Evolutionary conservation across 2,888 invertebrate genomes (phyloP), one percentile per base, ranked within the genome.

Genomic region (Brachyopa scutellaris): DNA sequence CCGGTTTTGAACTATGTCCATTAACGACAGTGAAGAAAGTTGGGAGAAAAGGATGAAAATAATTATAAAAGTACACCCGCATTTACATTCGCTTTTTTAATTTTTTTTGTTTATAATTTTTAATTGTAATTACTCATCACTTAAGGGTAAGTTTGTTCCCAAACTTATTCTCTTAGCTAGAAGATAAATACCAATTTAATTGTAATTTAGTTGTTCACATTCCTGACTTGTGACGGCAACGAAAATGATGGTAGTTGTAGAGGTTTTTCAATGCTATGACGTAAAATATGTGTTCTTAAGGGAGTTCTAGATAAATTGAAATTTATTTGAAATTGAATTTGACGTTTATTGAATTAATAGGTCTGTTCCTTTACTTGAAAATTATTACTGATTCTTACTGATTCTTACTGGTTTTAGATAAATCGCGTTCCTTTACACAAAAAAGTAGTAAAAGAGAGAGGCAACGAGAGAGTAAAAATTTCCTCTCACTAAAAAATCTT

Each of bases 171-270:
- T 36, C 33, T 61, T 61, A 15, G n/a, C 21, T 29, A n/a, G 21
- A 57, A 36, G 49, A 21, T 13, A 45, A 29, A 47, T 64, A 66
- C 57, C 66, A 57, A 61, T 45, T 76, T 61, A 61, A 45, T 36
- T 72, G 17, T 59, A 64, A 72, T 78, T 59, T 53, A 59, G n/a
- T 49, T 49, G 13, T 26, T 38, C 49, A 13, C 8, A 40, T 21
- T 26, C 33, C 36, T 38, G 19, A 36, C 31, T 26, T 36, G 42
- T 15, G 57, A 47, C 6, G 47, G 57, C 9, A n/a, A 23, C 36
- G 17, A 38, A 13, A 19, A 36, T 17, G 38, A 55, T 47, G 47
- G 29, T 7, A 26, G 36, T 19, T 38, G 40, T 1, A 7, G 38
- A 36, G 8, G 13, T 36, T 19, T 78, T 64, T 57, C 31, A 72